Conservation (phyloP, 2,888 invertebrate genomes). For the Ophion slaviceki region DNA sequence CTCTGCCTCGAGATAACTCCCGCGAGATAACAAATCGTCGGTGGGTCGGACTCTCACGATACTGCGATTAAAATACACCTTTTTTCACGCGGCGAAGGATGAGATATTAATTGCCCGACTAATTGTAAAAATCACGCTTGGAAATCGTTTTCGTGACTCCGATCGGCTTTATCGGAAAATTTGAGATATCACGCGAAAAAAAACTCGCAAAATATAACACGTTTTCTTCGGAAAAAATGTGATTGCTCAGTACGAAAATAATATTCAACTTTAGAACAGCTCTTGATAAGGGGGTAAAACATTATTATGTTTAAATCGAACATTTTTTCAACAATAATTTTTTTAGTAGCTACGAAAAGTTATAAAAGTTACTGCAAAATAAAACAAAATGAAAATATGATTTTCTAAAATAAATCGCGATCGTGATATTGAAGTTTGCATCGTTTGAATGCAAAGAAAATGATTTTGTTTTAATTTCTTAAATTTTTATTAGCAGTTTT, state of each 20-base stretch:
- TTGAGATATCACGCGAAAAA: not conserved
- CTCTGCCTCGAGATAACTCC: slow-evolving; percentile 58
- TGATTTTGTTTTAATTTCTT: too few relatives aligned
- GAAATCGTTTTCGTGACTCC: not conserved
- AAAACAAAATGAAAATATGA: not conserved
- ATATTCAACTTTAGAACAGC: too few relatives aligned
- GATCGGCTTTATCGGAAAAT: not conserved
- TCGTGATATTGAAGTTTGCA: too few relatives aligned
- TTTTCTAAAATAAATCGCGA: not conserved
- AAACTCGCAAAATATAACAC: not conserved
- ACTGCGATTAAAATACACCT: slow-evolving; percentile 28
- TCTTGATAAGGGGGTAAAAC: too few relatives aligned
- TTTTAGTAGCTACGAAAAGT: too few relatives aligned
- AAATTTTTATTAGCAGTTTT: too few relatives aligned
- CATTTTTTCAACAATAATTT: not conserved
- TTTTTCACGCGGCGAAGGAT: not conserved
- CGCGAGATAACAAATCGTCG: slow-evolving; percentile 57
- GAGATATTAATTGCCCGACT: not conserved
- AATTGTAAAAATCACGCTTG: not conserved
- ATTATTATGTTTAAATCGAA: not conserved
- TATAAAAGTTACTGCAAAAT: too few relatives aligned
- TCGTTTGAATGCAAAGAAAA: too few relatives aligned
- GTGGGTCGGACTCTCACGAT: slow-evolving; percentile 46
- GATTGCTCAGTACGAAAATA: not conserved
- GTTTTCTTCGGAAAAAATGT: not conserved